Evolutionary conservation across 2,797 vertebrate genomes (phyloP).

Genomic region (Melanotaenia trifasciata): DNA sequence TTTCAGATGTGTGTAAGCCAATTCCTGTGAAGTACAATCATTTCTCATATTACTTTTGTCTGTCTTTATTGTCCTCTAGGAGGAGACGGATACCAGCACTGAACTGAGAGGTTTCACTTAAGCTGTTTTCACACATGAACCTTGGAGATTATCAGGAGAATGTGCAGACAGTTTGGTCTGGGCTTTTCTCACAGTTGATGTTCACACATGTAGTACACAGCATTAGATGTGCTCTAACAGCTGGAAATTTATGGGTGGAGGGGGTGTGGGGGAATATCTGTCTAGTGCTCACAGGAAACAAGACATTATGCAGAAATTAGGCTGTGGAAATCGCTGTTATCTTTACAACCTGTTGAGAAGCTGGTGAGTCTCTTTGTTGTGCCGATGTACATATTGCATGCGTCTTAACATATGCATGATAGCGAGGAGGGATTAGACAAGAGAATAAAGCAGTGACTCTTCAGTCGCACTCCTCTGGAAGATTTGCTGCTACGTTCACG

Average conservation of each 20-base stretch:
- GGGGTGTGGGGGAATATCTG: not conserved
- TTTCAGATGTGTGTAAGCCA: conserved; percentile 38
- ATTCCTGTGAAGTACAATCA: conserved; percentile 82
- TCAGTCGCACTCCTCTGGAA: not conserved
- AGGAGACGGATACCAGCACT: conserved; percentile 66
- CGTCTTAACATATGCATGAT: not conserved
- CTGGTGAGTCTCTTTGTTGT: not conserved
- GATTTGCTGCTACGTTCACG: not conserved
- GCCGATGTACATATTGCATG: not conserved
- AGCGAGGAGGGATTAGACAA: not conserved
- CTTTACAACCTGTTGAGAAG: not conserved
- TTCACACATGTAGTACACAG: not conserved
- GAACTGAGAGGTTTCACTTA: conserved; percentile 35
- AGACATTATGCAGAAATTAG: no score
- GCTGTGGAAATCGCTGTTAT: not conserved
- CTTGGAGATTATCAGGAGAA: not conserved
- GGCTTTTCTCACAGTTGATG: not conserved
- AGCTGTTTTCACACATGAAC: not conserved
- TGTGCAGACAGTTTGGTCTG: not conserved
- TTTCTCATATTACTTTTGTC: conserved; percentile 48
- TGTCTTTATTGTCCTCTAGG: conserved; percentile 58
- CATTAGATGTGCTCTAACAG: not conserved
- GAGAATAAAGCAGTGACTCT: not conserved
- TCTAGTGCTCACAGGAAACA: not conserved
- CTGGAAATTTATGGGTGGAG: not conserved